phyloP scores from a whole-genome alignment of 2,797 vertebrate species.

The Calcarius lapponicus region DNA sequence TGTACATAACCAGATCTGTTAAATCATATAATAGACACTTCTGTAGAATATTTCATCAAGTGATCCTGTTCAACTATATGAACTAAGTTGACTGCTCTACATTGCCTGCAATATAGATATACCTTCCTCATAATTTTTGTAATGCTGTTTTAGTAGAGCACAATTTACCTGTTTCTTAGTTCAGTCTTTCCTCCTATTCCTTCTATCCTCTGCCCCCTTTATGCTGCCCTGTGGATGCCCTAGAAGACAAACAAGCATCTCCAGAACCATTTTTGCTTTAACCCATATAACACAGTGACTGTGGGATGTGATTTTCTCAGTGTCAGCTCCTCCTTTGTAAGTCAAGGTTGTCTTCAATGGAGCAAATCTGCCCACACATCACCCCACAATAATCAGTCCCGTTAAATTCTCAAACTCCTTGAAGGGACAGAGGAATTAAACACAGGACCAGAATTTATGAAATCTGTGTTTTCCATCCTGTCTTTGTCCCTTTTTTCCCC shows the following conservation, averaged over 20 bases:
- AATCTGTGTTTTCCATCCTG: background rate
- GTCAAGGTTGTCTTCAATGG: background rate
- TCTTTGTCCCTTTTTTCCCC: background rate
- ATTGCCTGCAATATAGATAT: background rate
- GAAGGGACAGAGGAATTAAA: background rate
- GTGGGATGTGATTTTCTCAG: background rate
- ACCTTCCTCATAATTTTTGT: background rate
- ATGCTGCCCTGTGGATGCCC: background rate
- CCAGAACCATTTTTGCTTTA: background rate
- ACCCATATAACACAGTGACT: background rate
- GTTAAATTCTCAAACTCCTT: background rate
- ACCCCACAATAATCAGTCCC: background rate
- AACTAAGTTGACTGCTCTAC: background rate
- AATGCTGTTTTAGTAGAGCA: background rate
- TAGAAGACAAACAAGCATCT: background rate
- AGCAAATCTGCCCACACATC: background rate
- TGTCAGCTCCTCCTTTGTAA: background rate
- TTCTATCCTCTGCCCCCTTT: background rate
- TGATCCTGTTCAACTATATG: background rate
- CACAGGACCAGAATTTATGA: background rate
- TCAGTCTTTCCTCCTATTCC: background rate
- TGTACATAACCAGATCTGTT: background rate
- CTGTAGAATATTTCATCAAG: background rate
- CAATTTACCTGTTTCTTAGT: background rate
- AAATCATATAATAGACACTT: background rate